phyloP scores from a whole-genome alignment of 2,797 vertebrate species.

The Muscicapa striata region DNA sequence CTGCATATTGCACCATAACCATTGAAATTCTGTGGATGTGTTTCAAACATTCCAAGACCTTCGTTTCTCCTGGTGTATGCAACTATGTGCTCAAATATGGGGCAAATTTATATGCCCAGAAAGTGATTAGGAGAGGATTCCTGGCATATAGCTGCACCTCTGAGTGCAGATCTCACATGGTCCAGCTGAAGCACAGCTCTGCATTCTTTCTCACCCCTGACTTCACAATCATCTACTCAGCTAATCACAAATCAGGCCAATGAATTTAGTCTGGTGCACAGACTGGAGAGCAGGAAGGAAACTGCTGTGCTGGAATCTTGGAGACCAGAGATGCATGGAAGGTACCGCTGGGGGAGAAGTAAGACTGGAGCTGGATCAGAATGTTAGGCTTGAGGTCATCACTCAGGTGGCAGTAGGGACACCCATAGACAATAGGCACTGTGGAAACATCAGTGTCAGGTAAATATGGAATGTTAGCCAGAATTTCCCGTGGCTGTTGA shows the following conservation, averaged over 20 bases:
- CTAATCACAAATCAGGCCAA: background rate
- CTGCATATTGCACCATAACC: background rate
- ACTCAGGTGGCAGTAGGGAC: background rate
- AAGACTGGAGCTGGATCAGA: background rate
- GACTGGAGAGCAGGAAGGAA: background rate
- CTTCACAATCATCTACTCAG: background rate
- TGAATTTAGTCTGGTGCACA: background rate
- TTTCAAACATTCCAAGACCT: background rate
- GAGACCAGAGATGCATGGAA: background rate
- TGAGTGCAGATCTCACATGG: accelerated
- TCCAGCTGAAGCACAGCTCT: background rate
- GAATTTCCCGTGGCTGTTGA: too few relatives aligned
- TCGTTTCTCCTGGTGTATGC: accelerated
- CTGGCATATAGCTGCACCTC: background rate
- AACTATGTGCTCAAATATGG: background rate
- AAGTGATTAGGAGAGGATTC: background rate
- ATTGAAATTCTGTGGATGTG: background rate
- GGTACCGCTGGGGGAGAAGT: background rate
- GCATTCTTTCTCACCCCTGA: background rate
- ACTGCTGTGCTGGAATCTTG: background rate
- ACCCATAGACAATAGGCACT: too few relatives aligned
- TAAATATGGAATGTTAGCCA: too few relatives aligned
- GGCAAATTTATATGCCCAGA: background rate
- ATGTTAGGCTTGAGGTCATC: background rate
- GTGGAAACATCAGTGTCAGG: too few relatives aligned